A percentile compares a stretch with the other conserved stretches of the same genome.
phyloP scores from a whole-genome alignment of 1,140 invertebrate genomes.

The Condylostylus longicornis region DNA sequence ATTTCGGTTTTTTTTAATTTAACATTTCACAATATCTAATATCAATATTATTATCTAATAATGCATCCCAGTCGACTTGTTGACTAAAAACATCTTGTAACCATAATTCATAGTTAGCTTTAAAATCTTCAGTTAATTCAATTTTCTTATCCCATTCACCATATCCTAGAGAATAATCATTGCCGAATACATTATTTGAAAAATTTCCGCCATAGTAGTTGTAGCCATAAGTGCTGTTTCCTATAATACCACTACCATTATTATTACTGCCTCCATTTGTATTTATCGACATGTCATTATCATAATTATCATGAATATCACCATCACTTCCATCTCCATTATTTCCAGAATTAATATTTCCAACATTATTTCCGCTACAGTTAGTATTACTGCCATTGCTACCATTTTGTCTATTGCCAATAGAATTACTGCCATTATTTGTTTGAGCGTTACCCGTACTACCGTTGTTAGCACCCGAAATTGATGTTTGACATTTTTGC shows the following conservation, averaged over 20 bases:
- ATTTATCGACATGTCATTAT: too few relatives aligned
- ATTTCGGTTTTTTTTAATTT: too few relatives aligned
- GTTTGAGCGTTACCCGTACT: slow-evolving; percentile 3
- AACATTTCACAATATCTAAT: too few relatives aligned
- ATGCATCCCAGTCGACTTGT: slow-evolving; percentile 57
- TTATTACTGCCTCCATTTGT: slow-evolving; percentile 9
- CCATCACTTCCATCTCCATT: slow-evolving; percentile 12
- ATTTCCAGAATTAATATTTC: slow-evolving; percentile 7
- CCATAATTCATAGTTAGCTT: slow-evolving; percentile 92
- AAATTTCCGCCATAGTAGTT: slow-evolving; percentile 15
- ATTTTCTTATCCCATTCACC: slow-evolving; percentile 38
- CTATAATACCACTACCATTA: slow-evolving; percentile 7
- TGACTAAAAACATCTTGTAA: slow-evolving; percentile 86
- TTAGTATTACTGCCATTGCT: slow-evolving; percentile 16
- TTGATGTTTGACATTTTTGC: slow-evolving; percentile 28
- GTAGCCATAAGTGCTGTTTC: slow-evolving; percentile 18
- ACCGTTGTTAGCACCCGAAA: slow-evolving; percentile 4
- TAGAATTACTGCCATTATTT: slow-evolving; percentile 6
- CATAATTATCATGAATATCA: too few relatives aligned
- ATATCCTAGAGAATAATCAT: too few relatives aligned
- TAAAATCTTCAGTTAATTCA: slow-evolving; percentile 89
- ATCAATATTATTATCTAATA: too few relatives aligned
- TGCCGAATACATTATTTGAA: too few relatives aligned
- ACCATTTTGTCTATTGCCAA: slow-evolving; percentile 23
- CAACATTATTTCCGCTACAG: slow-evolving; percentile 10